A percentile compares a stretch with the other conserved stretches of the same genome.
Conservation (phyloP, 2,888 invertebrate species). For the Ennomos quercinarius region DNA sequence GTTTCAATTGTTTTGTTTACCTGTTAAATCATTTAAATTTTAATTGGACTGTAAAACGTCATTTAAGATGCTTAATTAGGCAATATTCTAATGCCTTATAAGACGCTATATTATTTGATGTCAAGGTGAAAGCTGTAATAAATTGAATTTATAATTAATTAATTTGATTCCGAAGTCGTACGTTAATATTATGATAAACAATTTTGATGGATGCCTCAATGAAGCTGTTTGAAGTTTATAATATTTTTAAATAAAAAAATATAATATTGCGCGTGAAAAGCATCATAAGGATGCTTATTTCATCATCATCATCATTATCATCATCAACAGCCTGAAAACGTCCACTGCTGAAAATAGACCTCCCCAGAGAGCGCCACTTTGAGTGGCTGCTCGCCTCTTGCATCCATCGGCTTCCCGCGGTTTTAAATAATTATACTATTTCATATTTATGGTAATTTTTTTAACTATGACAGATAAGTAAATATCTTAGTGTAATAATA, state of each 20-base stretch:
- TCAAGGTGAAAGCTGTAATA: constrained; percentile 37
- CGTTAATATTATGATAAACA: constrained; percentile 11
- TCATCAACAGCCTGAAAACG: too few species aligned
- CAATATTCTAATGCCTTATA: constrained; percentile 29
- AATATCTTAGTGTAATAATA: too few species aligned
- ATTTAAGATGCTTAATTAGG: constrained; percentile 22
- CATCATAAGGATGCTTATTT: too few species aligned
- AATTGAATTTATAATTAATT: constrained; percentile 29
- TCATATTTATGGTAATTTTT: too few species aligned
- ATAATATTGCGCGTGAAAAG: too few species aligned
- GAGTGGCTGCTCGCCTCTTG: too few species aligned
- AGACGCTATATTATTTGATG: constrained; percentile 18
- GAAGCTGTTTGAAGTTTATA: constrained; percentile 8
- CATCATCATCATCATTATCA: too few species aligned
- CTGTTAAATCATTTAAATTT: constrained; percentile 23
- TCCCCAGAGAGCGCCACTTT: too few species aligned
- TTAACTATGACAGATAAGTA: too few species aligned
- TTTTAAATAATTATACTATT: too few species aligned
- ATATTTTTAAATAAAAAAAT: not conserved
- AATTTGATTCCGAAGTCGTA: constrained; percentile 16
- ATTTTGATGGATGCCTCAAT: constrained; percentile 22
- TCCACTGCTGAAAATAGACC: too few species aligned
- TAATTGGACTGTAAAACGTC: constrained; percentile 31
- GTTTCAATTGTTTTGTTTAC: constrained; percentile 37
- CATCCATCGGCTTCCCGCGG: too few species aligned